Conservation (phyloP, 2,797 vertebrate genomes). For the Lepus oiostolus region DNA sequence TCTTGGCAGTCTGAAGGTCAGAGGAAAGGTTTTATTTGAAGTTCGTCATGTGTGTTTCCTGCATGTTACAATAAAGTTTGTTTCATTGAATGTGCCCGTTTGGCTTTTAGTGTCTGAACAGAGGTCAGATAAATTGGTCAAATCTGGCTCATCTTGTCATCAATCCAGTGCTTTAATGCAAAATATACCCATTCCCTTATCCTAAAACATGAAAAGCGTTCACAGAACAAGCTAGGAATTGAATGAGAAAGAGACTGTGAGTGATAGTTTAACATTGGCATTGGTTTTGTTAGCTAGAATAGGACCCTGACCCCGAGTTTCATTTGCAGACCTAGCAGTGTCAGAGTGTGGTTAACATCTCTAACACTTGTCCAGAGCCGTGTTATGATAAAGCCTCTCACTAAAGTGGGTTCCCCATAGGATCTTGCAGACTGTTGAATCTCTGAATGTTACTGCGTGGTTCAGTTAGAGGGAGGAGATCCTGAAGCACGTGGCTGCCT, state of each 20-base stretch:
- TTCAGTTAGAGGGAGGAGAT: neutral
- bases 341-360: neutral
- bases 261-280: neutral
- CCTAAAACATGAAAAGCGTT: neutral
- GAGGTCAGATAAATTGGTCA: neutral
- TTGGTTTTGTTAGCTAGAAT: constrained; percentile 18
- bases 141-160: neutral
- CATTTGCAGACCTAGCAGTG: neutral
- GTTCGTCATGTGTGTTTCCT: constrained; percentile 60
- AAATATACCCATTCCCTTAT: neutral
- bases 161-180: neutral
- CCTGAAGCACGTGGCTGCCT: neutral
- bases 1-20: constrained; percentile 66
- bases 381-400: constrained; percentile 16
- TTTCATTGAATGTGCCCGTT: constrained; percentile 1
- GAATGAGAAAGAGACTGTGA: neutral
- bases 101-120: constrained; percentile 59
- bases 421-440: constrained; percentile 23
- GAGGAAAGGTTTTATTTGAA: constrained; percentile 64
- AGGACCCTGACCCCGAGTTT: neutral
- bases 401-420: neutral
- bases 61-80: constrained; percentile 15
- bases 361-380: neutral
- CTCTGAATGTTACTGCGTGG: neutral
- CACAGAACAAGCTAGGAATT: neutral